A percentile compares a stretch with the other conserved stretches of the same genome.
Evolutionary conservation across 2,888 invertebrate species (phyloP).

Genomic region (Sarcophaga subvicina): DNA sequence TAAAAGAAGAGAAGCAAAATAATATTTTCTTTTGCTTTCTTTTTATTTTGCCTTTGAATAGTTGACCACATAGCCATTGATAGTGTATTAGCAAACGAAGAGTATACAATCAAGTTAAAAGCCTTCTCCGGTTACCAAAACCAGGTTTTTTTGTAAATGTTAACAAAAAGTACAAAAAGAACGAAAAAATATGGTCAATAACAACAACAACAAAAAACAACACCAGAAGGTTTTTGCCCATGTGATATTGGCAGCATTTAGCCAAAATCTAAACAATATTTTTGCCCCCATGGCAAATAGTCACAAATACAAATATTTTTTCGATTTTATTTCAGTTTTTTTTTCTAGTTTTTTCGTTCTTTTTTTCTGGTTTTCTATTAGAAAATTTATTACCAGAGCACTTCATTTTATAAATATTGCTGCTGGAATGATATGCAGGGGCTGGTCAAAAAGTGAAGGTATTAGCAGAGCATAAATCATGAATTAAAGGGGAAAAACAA

Average conservation of each 20-base stretch:
- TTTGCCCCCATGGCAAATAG: conserved; percentile 36
- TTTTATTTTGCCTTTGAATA: not conserved
- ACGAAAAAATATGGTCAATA: too few species aligned
- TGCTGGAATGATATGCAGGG: not conserved
- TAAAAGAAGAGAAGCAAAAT: too few species aligned
- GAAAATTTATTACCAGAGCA: conserved; percentile 9
- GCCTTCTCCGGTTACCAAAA: not conserved
- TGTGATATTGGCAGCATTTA: conserved; percentile 43
- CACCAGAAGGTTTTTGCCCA: conserved; percentile 39
- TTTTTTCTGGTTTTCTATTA: not conserved
- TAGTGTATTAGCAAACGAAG: conserved; percentile 8
- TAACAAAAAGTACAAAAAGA: too few species aligned
- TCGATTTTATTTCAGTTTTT: not conserved
- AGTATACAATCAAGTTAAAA: conserved; percentile 25
- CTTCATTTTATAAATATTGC: not conserved
- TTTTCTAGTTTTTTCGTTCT: not conserved
- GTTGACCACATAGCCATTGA: not conserved
- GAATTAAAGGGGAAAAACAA: not conserved
- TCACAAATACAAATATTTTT: conserved; percentile 33
- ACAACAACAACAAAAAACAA: not conserved
- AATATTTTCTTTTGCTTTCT: too few species aligned
- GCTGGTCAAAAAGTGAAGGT: not conserved
- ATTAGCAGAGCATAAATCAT: not conserved
- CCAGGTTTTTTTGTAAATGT: too few species aligned
- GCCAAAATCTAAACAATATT: conserved; percentile 56